Percentiles rank a stretch among this genome's conserved stretches.
phyloP scores from a whole-genome alignment of 2,797 vertebrate genomes.

The Chelon auratus region DNA sequence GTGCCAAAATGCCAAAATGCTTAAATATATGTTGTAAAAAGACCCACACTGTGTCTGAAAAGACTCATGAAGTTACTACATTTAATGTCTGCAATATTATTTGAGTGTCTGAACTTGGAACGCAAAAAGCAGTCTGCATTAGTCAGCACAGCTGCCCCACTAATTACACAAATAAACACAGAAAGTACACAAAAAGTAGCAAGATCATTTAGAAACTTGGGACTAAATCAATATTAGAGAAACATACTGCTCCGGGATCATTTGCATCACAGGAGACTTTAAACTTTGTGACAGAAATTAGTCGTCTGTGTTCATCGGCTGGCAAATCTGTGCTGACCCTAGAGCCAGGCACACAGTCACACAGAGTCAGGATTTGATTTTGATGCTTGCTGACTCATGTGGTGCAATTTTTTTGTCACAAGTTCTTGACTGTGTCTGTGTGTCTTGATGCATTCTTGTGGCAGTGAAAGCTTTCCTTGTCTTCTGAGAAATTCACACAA shows the following conservation, averaged over 20 bases:
- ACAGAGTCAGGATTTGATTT: conserved; percentile 43
- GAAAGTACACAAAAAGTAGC: no score
- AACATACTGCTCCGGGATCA: not conserved
- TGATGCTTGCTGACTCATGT: conserved; percentile 34
- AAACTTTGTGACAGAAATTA: conserved; percentile 26
- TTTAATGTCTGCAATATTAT: no score
- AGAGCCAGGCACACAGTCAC: not conserved
- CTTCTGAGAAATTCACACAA: not conserved
- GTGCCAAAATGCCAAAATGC: no score
- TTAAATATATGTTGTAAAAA: no score
- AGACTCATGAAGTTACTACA: no score
- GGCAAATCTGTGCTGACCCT: not conserved
- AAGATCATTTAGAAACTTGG: not conserved
- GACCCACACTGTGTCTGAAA: no score
- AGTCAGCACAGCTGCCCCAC: no score
- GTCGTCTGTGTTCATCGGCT: not conserved
- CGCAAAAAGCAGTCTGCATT: no score
- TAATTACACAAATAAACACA: no score
- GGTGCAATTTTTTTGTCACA: conserved; percentile 73
- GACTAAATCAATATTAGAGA: not conserved
- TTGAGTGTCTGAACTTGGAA: no score
- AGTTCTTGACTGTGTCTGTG: conserved; percentile 39
- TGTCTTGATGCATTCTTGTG: conserved; percentile 29
- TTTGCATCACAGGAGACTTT: conserved; percentile 34
- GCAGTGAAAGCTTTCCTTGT: conserved; percentile 18